phyloP scores from a whole-genome alignment of 2,797 vertebrate species.

The Sylvia borin region DNA sequence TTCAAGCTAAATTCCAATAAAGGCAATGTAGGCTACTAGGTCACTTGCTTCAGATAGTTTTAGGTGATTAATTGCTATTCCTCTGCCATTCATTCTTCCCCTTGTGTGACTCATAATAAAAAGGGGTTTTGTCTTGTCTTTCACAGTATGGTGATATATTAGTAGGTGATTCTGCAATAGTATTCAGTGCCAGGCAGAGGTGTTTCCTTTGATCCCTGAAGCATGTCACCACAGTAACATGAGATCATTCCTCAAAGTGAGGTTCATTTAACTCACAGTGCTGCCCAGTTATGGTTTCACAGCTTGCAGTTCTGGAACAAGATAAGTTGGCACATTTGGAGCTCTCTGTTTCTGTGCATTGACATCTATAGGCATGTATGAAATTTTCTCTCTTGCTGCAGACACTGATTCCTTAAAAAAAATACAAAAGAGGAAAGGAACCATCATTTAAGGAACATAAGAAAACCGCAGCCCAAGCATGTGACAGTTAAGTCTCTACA shows the following conservation, averaged over 20 bases:
- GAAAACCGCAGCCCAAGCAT: background rate
- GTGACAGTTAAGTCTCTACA: conserved; percentile 10
- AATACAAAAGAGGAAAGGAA: background rate
- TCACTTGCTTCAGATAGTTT: background rate
- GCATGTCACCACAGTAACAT: background rate
- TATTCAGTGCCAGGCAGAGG: background rate
- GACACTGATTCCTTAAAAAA: background rate
- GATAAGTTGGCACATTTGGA: background rate
- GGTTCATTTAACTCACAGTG: background rate
- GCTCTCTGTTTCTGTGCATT: background rate
- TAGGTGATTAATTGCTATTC: conserved; percentile 16
- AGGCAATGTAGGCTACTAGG: conserved; percentile 14
- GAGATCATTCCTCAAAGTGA: background rate
- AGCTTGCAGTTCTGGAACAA: background rate
- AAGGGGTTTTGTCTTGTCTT: conserved; percentile 18
- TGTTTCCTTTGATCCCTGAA: background rate
- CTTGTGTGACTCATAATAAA: background rate
- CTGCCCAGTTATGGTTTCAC: background rate
- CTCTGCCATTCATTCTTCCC: background rate
- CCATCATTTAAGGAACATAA: conserved; percentile 17
- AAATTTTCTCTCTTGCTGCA: background rate
- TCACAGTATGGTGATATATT: background rate
- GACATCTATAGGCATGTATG: background rate
- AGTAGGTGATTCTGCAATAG: background rate
- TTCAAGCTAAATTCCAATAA: background rate